Percentiles rank a stretch among this genome's conserved stretches.
Evolutionary conservation across 1,140 invertebrate species (phyloP).

Genomic region (Hyposmocoma kahamanoa): DNA sequence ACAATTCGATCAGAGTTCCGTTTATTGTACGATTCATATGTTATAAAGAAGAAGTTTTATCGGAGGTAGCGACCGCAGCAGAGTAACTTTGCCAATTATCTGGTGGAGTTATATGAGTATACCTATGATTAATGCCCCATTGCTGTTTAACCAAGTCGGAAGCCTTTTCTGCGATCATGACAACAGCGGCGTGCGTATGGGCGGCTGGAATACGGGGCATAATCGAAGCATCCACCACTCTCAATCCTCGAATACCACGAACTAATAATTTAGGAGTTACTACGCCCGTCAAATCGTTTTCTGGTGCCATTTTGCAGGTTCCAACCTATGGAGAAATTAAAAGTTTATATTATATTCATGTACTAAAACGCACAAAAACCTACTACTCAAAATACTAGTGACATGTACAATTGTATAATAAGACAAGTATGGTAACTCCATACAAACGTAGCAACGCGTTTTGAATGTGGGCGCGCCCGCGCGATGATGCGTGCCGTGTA

Average conservation of each 20-base stretch:
- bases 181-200: constrained; percentile 77
- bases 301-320: constrained; percentile 89
- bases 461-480: too few relatives aligned
- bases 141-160: constrained; percentile 79
- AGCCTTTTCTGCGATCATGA: constrained; percentile 80
- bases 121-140: constrained; percentile 62
- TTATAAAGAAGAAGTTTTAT: too few relatives aligned
- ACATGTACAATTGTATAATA: too few relatives aligned
- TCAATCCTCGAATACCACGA: constrained; percentile 71
- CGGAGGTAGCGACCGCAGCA: too few relatives aligned
- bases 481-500: too few relatives aligned
- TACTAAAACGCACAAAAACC: too few relatives aligned
- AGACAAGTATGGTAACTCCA: too few relatives aligned
- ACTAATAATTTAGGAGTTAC: constrained; percentile 83
- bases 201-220: constrained; percentile 78
- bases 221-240: constrained; percentile 78
- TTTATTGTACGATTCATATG: too few relatives aligned
- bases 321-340: constrained; percentile 71
- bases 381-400: too few relatives aligned
- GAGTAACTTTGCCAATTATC: neutral
- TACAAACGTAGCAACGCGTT: too few relatives aligned
- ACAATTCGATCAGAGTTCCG: too few relatives aligned
- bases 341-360: neutral
- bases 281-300: constrained; percentile 82
- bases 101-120: too few relatives aligned